Evolutionary conservation across 1,140 invertebrate species (phyloP).

Genomic region (Araneus ventricosus): DNA sequence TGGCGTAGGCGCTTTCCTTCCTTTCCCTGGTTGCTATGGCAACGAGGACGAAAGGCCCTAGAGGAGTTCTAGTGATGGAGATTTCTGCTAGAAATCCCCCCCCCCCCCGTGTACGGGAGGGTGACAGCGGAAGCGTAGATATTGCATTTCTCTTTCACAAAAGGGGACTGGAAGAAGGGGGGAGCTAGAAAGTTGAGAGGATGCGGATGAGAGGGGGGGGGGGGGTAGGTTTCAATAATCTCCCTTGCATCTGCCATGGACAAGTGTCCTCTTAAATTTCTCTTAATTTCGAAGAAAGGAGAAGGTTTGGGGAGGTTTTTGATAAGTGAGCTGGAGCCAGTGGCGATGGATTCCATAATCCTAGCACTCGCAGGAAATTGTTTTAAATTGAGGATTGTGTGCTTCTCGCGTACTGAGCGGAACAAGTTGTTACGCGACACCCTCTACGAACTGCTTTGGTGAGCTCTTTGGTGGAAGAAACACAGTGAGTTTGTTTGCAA

Average conservation of each 20-base stretch:
- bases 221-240: slow-evolving; percentile 46
- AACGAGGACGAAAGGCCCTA: slow-evolving; percentile 28
- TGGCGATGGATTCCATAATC: slow-evolving; percentile 42
- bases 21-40: slow-evolving; percentile 43
- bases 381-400: slow-evolving; percentile 50
- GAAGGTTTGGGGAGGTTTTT: slow-evolving; percentile 38
- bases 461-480: neutral
- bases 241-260: slow-evolving; percentile 42
- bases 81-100: slow-evolving; percentile 49
- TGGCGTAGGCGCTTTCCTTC: slow-evolving; percentile 44
- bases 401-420: neutral
- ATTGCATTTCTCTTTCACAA: slow-evolving; percentile 60
- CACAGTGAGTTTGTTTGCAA: neutral
- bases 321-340: slow-evolving; percentile 29
- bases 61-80: slow-evolving; percentile 59
- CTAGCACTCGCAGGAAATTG: slow-evolving; percentile 28
- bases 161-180: neutral
- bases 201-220: neutral
- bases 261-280: slow-evolving; percentile 67
- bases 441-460: neutral
- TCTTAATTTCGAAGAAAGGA: slow-evolving; percentile 58
- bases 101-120: neutral
- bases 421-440: neutral
- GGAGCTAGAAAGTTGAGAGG: neutral
- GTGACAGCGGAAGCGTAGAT: slow-evolving; percentile 45